A percentile compares a stretch with the other conserved stretches of the same genome.
These are phyloP conservation scores for Valencia hispanica DNA, from an alignment of 2,797 vertebrate species.

Conservation along the genomic window DNA sequence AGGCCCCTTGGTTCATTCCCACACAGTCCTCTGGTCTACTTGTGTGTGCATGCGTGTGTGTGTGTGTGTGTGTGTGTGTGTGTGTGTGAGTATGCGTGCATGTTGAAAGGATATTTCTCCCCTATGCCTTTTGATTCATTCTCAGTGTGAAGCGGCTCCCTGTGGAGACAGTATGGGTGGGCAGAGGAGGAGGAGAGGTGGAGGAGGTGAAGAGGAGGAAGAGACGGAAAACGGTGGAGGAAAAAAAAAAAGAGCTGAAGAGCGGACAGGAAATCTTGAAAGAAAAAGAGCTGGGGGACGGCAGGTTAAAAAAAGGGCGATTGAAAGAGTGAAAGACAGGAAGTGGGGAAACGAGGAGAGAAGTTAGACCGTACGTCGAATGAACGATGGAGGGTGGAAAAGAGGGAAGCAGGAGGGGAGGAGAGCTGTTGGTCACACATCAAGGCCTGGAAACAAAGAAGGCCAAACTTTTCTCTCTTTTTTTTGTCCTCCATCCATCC, in stretches of 20 bases:
- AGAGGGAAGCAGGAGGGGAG: slow-evolving; percentile 78
- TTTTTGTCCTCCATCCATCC: slow-evolving; percentile 56
- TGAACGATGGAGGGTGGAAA: slow-evolving; percentile 44
- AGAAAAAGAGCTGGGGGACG: slow-evolving; percentile 23
- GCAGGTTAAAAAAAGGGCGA: slow-evolving; percentile 36
- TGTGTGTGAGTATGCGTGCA: slow-evolving; percentile 59
- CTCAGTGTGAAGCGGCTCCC: slow-evolving; percentile 97
- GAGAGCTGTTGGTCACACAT: slow-evolving; percentile 95
- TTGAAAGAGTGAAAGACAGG: slow-evolving; percentile 33
- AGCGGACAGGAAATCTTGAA: slow-evolving; percentile 29
- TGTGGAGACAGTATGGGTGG: slow-evolving; percentile 98
- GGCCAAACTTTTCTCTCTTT: slow-evolving; percentile 83
- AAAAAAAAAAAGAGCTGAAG: slow-evolving; percentile 39
- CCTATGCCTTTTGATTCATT: slow-evolving; percentile 97
- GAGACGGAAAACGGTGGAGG: slow-evolving; percentile 72
- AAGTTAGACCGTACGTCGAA: slow-evolving; percentile 40
- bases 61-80: slow-evolving; percentile 17
- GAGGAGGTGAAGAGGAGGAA: slow-evolving; percentile 73
- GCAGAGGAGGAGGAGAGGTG: slow-evolving; percentile 89
- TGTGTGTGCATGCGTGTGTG: slow-evolving; percentile 33
- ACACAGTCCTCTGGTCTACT: slow-evolving; percentile 85
- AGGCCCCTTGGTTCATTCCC: slow-evolving; percentile 99
- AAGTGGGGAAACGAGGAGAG: slow-evolving; percentile 28
- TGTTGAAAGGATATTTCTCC: slow-evolving; percentile 98
- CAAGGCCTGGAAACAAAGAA: slow-evolving; percentile 98